Evolutionary conservation across 2,797 vertebrate species (phyloP).

Genomic region (Anableps anableps): DNA sequence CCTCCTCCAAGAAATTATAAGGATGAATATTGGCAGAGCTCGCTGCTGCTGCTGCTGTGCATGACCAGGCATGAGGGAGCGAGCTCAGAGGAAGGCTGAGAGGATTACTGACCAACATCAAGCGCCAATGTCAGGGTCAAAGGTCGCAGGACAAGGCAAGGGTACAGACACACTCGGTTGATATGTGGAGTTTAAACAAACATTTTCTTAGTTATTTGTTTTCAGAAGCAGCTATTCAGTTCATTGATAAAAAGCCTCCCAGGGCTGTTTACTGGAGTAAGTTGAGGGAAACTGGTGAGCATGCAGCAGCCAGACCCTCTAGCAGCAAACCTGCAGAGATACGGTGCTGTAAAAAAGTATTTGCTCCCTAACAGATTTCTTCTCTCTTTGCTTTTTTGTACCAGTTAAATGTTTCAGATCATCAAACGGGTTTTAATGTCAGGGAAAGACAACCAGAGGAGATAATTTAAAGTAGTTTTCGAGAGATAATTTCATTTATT

Average conservation of each 20-base stretch:
- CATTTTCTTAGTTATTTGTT: background rate
- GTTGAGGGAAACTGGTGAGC: background rate
- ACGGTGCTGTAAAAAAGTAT: background rate
- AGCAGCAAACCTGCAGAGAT: too few relatives aligned
- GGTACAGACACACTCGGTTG: constrained; percentile 23
- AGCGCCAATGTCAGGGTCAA: constrained; percentile 58
- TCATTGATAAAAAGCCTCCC: background rate
- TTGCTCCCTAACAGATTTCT: background rate
- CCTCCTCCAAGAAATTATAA: constrained; percentile 9
- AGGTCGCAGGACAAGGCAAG: constrained; percentile 61
- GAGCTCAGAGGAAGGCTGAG: constrained; percentile 67
- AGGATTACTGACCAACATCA: constrained; percentile 68
- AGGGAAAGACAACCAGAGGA: background rate
- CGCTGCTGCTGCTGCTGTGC: constrained; percentile 46
- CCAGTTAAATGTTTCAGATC: background rate
- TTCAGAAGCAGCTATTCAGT: background rate
- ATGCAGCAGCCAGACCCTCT: too few relatives aligned
- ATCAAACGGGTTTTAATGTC: background rate
- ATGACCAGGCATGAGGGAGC: constrained; percentile 72
- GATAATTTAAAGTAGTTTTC: background rate
- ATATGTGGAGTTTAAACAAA: background rate
- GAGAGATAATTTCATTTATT: background rate
- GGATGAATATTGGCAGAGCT: constrained; percentile 52
- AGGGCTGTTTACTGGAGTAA: background rate
- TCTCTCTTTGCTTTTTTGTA: background rate